Conservation (phyloP, 2,888 invertebrate genomes). For the Allygus modestus region DNA sequence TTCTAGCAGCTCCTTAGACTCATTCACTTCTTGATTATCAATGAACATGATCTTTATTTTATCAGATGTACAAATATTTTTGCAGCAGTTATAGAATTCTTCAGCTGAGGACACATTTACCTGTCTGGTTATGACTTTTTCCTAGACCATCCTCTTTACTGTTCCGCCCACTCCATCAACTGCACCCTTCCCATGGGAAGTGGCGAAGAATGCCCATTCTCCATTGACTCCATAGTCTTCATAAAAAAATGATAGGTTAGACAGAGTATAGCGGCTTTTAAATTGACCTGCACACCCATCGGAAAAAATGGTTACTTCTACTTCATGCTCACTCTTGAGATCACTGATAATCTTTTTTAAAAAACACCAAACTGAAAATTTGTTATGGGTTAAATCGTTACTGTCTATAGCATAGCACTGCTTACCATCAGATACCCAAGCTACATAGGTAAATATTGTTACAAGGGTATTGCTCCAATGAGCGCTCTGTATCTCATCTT, state of each 20-base stretch:
- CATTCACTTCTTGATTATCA: slow-evolving; percentile 51
- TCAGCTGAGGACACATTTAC: slow-evolving; percentile 57
- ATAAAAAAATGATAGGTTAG: slow-evolving; percentile 51
- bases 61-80: slow-evolving; percentile 54
- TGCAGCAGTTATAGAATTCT: slow-evolving; percentile 59
- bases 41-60: slow-evolving; percentile 56
- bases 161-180: slow-evolving; percentile 59
- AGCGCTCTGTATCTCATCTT: slow-evolving; percentile 55
- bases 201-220: slow-evolving; percentile 60
- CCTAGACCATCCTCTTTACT: slow-evolving; percentile 58
- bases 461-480: slow-evolving; percentile 58
- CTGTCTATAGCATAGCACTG: slow-evolving; percentile 56
- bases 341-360: slow-evolving; percentile 51
- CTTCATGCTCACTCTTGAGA: slow-evolving; percentile 57
- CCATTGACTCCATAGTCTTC: slow-evolving; percentile 56
- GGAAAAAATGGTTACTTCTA: slow-evolving; percentile 57
- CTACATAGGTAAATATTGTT: slow-evolving; percentile 52
- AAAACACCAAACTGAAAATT: slow-evolving; percentile 57
- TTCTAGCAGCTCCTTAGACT: slow-evolving; percentile 52
- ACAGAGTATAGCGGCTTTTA: slow-evolving; percentile 56
- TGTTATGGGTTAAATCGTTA: slow-evolving; percentile 53
- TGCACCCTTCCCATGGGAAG: slow-evolving; percentile 57
- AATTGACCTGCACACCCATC: slow-evolving; percentile 58
- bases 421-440: slow-evolving; percentile 49
- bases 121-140: slow-evolving; percentile 55